Base-by-base conservation (phyloP, 2,888 invertebrate genomes). In the Callyntrura sp. region DNA sequence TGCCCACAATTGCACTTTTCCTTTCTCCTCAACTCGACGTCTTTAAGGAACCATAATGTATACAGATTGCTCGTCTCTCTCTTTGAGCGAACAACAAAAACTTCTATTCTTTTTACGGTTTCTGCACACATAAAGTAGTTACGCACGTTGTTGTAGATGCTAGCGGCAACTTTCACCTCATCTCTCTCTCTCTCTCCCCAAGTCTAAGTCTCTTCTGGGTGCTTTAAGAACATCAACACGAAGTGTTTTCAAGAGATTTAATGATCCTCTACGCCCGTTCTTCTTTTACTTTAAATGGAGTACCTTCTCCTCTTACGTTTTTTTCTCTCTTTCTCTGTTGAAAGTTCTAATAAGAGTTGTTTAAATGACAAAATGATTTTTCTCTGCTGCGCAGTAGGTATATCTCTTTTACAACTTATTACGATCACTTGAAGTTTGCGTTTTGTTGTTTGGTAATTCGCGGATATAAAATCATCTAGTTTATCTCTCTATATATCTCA, bases 1-100 rank as follows among this genome's bases (percentile, higher is more conserved):
- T 90, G 78, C 87, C 90, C 90, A 90, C 90, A 90, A 90, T 90
- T 84, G 87, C 79, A 60, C 70, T 79, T 82, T 60, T 45, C 48
- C 68, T 86, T 55, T 48, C 57, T 73, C 35, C 35, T 48, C 62
- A 60, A 28, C 20, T 57, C 25, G 35, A 48, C 48, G 25, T 62
- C 68, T 62, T 60, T 8, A 76, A 86, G 79, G 51, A 65, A 57
- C 28, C 28, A 79, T 23, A 73, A 73, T 79, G 65, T 65, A 35
- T 14, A 65, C 28, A 65, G 55, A 76, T 57, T 85, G 60, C 55
- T 48, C 14, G n/a, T n/a, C 55, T 14, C 28, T 17, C 70, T 73
- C 73, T n/a, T 17, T 9, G 17, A 9, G 35, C n/a, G 6, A 45
- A 65, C 65, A 35, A 25, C 28, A 25, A 65, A n/a, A 65, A 20